Base-by-base conservation (phyloP, 2,113 vertebrate species). In the Hemiprocne comata region DNA sequence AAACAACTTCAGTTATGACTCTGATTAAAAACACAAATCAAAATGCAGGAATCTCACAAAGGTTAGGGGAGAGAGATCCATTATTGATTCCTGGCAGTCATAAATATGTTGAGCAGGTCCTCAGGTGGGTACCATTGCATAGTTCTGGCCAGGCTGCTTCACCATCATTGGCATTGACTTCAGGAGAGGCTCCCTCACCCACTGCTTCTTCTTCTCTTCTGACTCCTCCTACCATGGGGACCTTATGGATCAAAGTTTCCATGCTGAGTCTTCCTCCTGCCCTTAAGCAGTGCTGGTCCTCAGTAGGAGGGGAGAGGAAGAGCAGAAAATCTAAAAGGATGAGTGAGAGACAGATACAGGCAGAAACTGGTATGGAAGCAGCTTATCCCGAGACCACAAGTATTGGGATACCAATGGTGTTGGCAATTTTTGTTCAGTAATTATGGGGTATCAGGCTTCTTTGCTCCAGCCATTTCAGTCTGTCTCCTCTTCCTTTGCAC, bases 111-210 rank as follows among this genome's bases (percentile, higher is more conserved):
- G 31, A 70, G 13, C 40, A 60, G n/a, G 17, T 48, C n/a, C n/a
- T 87, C 58, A 46, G 50, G 24, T 57, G n/a, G 34, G 7, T 81
- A 20, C 33, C 1, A 0, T 6, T 72, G 20, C 26, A 3, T 40
- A 34, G 54, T 34, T 11, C 1, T 86, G 72, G 23, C 8, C 8
- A 46, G 33, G 23, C 33, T 75, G 18, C 26, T 85, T 17, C 24
- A 29, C 34, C 26, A 54, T 0, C 2, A 13, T 14, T 1, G 8
- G 18, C 26, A 34, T 40, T 57, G n/a, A 33, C 8, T 18, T 61
- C 54, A 40, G 73, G 60, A 89, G 33, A 77, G 12, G 26, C 24
- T 77, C 12, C 12, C 10, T 69, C 8, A 85, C 13, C 48, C 7
- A 8, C 6, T 78, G 21, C 5, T 89, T 7, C 73, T 46, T 26